These are phyloP conservation scores for Cathartes aura DNA, from an alignment of 2,113 vertebrate genomes.

Conservation along the genomic window DNA sequence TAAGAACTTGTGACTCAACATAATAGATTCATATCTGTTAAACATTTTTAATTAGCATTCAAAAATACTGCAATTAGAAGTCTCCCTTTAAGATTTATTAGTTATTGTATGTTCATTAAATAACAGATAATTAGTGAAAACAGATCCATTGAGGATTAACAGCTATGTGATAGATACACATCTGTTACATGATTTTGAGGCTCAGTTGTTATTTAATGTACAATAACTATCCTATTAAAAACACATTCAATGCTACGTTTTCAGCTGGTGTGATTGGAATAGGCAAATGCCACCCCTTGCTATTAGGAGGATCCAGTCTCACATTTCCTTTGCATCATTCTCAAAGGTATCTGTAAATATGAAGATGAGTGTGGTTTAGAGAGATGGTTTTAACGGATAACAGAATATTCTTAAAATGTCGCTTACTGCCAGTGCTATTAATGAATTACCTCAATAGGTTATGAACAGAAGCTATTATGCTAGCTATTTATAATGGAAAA, in stretches of 20 bases:
- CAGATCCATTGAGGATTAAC: slow-evolving; percentile 36
- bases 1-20: background rate
- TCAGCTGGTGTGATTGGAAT: background rate
- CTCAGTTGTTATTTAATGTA: slow-evolving; percentile 32
- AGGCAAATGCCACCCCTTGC: background rate
- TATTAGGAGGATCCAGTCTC: background rate
- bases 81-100: slow-evolving; percentile 33
- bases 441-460: background rate
- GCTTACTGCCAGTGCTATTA: background rate
- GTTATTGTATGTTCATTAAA: slow-evolving; percentile 63
- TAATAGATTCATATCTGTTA: background rate
- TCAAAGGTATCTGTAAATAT: background rate
- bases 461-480: background rate
- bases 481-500: background rate
- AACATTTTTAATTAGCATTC: slow-evolving; percentile 21
- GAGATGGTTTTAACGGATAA: background rate
- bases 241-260: background rate
- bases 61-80: background rate
- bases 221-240: slow-evolving; percentile 34
- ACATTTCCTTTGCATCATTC: background rate
- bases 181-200: slow-evolving; percentile 19
- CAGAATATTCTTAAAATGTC: background rate
- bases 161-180: slow-evolving; percentile 47
- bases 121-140: slow-evolving; percentile 49
- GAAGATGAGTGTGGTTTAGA: background rate